These are phyloP conservation scores for Salarias fasciatus DNA, from an alignment of 2,797 vertebrate species.

Conservation along the genomic window DNA sequence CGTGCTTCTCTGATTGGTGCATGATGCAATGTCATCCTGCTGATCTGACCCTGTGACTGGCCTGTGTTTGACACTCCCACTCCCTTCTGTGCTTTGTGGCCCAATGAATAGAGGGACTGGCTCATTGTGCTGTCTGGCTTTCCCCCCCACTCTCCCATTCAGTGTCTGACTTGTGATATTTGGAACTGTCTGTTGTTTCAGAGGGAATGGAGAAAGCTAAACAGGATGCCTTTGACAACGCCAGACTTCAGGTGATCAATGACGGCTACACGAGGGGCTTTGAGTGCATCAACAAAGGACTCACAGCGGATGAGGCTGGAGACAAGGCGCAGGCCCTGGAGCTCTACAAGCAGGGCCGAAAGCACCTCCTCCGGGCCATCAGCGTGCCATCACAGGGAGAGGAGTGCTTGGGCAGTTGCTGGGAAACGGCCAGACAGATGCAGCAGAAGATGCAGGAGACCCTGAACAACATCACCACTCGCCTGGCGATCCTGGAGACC, in stretches of 20 bases:
- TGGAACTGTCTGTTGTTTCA: constrained; percentile 15
- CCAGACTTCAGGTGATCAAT: constrained; percentile 89
- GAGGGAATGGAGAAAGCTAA: constrained; percentile 84
- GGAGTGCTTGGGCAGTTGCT: constrained; percentile 82
- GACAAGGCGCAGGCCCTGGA: constrained; percentile 85
- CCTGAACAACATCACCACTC: constrained; percentile 88
- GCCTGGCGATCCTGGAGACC: constrained; percentile 86
- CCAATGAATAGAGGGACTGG: too few species aligned
- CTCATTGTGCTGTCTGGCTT: too few species aligned
- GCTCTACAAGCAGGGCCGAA: constrained; percentile 88
- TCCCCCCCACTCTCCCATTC: too few species aligned
- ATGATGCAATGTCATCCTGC: too few species aligned
- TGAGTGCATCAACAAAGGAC: constrained; percentile 89
- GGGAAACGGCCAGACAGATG: constrained; percentile 93
- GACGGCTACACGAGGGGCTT: constrained; percentile 93
- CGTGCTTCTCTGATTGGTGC: too few species aligned
- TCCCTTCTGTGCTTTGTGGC: too few species aligned
- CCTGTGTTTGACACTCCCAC: too few species aligned
- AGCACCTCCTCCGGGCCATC: constrained; percentile 88
- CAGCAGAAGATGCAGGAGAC: constrained; percentile 96
- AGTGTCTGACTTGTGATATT: too few species aligned
- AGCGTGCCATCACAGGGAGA: constrained; percentile 83
- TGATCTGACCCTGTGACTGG: too few species aligned
- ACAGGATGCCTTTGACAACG: constrained; percentile 83
- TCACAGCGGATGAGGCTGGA: constrained; percentile 89